Percentiles rank a stretch among this genome's conserved stretches.
Conservation (phyloP, 2,113 vertebrate species). For the Labrus mixtus region DNA sequence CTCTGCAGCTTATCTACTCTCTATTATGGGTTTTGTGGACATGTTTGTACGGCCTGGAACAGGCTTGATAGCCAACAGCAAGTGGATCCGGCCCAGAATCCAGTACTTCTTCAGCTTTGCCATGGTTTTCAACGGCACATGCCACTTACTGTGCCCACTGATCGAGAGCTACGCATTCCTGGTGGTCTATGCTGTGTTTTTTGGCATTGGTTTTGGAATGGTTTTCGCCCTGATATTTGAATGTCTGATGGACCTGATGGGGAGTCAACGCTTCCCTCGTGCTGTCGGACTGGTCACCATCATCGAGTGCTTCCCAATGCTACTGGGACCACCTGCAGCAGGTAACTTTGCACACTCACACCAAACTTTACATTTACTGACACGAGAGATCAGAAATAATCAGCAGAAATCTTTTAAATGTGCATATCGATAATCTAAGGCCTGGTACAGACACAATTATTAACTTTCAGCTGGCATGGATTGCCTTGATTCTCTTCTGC, state of each 20-base stretch:
- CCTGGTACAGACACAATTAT: not conserved
- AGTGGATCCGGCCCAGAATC: conserved; percentile 83
- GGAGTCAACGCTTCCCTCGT: conserved; percentile 82
- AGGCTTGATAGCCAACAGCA: conserved; percentile 85
- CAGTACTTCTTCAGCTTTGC: conserved; percentile 87
- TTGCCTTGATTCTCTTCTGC: not conserved
- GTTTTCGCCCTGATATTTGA: conserved; percentile 88
- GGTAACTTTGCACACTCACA: conserved; percentile 76
- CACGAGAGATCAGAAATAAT: not conserved
- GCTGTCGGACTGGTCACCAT: conserved; percentile 88
- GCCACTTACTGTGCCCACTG: conserved; percentile 87
- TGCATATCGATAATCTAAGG: not conserved
- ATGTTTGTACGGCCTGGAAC: conserved; percentile 85
- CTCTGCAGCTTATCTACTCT: conserved; percentile 85
- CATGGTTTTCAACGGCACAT: conserved; percentile 83
- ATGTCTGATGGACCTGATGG: conserved; percentile 88
- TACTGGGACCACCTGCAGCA: conserved; percentile 87
- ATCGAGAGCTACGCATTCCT: conserved; percentile 77
- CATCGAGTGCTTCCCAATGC: conserved; percentile 85
- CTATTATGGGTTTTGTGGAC: conserved; percentile 84
- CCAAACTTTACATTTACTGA: not conserved
- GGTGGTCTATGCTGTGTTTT: conserved; percentile 78
- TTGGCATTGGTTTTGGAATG: conserved; percentile 85
- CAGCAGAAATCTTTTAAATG: not conserved
- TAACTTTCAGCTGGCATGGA: conserved; percentile 21